A percentile compares a stretch with the other conserved stretches of the same genome.
Evolutionary conservation across 2,888 invertebrate species (phyloP).

Genomic region (Eremobia ochroleuca): DNA sequence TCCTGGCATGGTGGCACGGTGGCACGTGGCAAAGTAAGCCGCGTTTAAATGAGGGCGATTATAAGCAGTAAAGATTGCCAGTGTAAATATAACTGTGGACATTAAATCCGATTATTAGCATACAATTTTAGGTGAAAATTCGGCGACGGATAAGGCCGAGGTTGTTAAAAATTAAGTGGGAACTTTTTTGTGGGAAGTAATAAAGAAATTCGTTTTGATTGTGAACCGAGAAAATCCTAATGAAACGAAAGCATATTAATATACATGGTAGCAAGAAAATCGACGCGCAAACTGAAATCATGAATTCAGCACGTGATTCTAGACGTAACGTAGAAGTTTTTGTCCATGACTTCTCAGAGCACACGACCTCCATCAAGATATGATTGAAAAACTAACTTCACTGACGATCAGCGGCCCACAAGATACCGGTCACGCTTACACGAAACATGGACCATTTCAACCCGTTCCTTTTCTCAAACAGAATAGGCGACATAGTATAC

Average conservation of each 20-base stretch:
- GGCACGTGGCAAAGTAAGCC: slow-evolving; percentile 78
- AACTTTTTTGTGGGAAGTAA: slow-evolving; percentile 16
- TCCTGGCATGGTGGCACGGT: slow-evolving; percentile 69
- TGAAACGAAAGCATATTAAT: background rate
- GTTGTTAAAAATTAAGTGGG: slow-evolving; percentile 38
- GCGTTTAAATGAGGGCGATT: slow-evolving; percentile 66
- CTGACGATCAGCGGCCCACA: no score
- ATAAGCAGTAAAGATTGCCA: slow-evolving; percentile 66
- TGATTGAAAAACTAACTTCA: no score
- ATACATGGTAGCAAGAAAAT: background rate
- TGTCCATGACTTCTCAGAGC: no score
- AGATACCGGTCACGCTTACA: no score
- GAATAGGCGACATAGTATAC: no score
- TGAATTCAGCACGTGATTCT: no score
- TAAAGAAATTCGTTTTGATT: slow-evolving; percentile 21
- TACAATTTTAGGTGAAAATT: slow-evolving; percentile 54
- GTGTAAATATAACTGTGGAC: slow-evolving; percentile 65
- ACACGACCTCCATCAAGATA: no score
- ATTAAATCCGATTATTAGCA: slow-evolving; percentile 62
- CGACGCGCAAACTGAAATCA: no score
- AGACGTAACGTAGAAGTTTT: no score
- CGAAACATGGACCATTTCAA: no score
- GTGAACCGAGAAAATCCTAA: background rate
- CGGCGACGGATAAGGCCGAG: background rate
- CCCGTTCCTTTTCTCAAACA: no score